A percentile compares a stretch with the other conserved stretches of the same genome.
phyloP scores from a whole-genome alignment of 2,888 invertebrate species.

The Drosophila austrosaltans region DNA sequence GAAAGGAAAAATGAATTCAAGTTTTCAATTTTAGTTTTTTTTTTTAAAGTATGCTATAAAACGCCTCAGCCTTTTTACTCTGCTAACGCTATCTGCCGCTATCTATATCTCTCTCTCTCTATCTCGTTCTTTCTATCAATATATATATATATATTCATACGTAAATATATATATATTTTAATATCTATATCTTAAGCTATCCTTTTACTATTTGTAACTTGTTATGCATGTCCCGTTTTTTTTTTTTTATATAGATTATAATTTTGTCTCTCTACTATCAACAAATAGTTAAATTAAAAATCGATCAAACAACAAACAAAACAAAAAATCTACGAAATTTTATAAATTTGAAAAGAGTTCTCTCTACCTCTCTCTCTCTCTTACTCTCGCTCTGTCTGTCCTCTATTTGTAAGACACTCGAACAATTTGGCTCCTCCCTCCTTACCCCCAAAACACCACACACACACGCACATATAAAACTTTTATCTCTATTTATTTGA shows the following conservation, averaged over 20 bases:
- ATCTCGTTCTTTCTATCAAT: constrained; percentile 26
- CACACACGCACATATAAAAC: not conserved
- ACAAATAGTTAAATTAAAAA: constrained; percentile 31
- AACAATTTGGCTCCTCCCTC: constrained; percentile 39
- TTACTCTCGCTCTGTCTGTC: constrained; percentile 32
- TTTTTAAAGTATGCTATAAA: constrained; percentile 12
- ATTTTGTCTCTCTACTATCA: constrained; percentile 38
- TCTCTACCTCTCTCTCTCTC: constrained; percentile 24
- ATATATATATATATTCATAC: not conserved
- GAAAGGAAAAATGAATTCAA: constrained; percentile 27
- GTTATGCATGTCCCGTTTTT: constrained; percentile 69
- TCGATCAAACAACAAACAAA: constrained; percentile 32
- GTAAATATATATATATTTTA: not conserved
- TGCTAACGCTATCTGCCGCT: constrained; percentile 43
- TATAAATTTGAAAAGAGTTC: constrained; percentile 75
- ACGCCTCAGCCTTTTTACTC: constrained; percentile 28
- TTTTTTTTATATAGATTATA: constrained; percentile 46
- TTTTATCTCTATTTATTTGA: constrained; percentile 23
- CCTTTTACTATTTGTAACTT: constrained; percentile 59
- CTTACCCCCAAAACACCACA: constrained; percentile 11
- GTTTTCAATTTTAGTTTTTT: constrained; percentile 30
- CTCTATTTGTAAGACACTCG: constrained; percentile 15
- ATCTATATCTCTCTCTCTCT: constrained; percentile 46
- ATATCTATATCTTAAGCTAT: constrained; percentile 31
- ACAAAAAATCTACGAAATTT: constrained; percentile 34